Percentiles rank a stretch among this genome's conserved stretches.
Conservation (phyloP, 2,113 vertebrate species). For the Chitala chitala region DNA sequence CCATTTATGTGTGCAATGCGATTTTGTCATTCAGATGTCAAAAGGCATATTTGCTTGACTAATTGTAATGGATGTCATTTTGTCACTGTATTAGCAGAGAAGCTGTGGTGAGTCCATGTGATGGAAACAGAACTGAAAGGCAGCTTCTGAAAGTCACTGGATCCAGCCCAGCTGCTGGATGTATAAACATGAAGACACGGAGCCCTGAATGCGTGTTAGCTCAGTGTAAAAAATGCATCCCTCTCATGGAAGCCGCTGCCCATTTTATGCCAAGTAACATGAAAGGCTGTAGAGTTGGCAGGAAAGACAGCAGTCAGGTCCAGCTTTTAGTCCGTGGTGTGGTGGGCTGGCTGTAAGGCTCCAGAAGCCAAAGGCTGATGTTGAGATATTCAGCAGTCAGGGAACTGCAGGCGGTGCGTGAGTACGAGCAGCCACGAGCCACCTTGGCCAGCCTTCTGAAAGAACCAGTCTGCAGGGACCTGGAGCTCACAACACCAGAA, state of each 20-base stretch:
- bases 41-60: constrained; percentile 8
- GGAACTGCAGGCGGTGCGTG: not conserved
- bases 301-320: not conserved
- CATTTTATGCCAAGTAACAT: no score
- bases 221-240: not conserved
- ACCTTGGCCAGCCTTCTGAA: no score
- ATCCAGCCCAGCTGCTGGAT: not conserved
- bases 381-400: not conserved
- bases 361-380: constrained; percentile 1
- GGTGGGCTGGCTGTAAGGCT: no score
- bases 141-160: not conserved
- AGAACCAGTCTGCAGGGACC: no score
- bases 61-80: constrained; percentile 9
- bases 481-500: no score
- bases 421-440: no score
- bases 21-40: constrained; percentile 7
- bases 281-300: no score
- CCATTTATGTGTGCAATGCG: not conserved
- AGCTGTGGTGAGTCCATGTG: not conserved
- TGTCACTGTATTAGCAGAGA: constrained; percentile 6
- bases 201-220: not conserved
- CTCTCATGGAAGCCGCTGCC: not conserved
- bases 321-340: constrained; percentile 10
- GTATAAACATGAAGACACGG: not conserved
- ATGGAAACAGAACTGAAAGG: not conserved